Evolutionary conservation across 2,113 vertebrate species (phyloP).

Genomic region (Sinocyclocheilus rhinocerous): DNA sequence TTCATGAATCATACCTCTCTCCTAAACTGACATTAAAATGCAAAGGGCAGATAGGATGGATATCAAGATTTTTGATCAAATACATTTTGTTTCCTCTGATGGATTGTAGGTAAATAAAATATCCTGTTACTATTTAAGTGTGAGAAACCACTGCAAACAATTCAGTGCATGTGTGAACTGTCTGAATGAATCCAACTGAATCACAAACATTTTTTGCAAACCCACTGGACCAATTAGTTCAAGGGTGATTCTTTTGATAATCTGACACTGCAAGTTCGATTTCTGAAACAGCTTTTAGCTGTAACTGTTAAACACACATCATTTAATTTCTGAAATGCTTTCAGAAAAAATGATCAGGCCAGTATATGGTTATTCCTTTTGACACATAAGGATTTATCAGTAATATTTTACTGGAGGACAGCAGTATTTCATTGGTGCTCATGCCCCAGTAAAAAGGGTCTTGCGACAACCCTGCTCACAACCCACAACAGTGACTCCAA

Average conservation of each 20-base stretch:
- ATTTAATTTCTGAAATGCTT: background rate
- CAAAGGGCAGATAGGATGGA: background rate
- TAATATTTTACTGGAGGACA: background rate
- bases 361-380: background rate
- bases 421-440: background rate
- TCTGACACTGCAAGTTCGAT: too few relatives aligned
- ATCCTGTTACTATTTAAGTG: too few relatives aligned
- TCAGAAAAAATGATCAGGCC: background rate
- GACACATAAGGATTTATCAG: background rate
- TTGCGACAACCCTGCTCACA: constrained; percentile 53
- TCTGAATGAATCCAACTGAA: too few relatives aligned
- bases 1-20: background rate
- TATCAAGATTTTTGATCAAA: too few relatives aligned
- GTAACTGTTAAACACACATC: background rate
- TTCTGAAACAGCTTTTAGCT: too few relatives aligned
- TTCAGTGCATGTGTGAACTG: too few relatives aligned
- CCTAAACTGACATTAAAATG: background rate
- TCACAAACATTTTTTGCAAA: too few relatives aligned
- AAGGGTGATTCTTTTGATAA: too few relatives aligned
- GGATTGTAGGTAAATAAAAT: background rate
- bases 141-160: too few relatives aligned
- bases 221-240: too few relatives aligned
- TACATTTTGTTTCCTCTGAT: background rate
- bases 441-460: background rate
- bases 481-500: constrained; percentile 69